Evolutionary conservation across 2,797 vertebrate genomes (phyloP).

Genomic region (Sternotherus odoratus): DNA sequence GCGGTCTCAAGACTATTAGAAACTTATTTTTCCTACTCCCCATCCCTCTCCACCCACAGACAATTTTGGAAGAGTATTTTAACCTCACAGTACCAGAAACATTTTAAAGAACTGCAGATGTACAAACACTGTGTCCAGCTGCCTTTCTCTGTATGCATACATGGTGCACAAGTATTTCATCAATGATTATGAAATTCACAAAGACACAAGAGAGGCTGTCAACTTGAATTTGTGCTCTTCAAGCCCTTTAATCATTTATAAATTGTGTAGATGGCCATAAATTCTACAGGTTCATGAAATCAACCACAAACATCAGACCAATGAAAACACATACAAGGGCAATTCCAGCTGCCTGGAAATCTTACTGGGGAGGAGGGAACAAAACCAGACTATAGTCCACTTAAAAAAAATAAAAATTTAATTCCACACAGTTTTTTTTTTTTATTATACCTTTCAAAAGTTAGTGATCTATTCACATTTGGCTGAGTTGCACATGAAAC

Average conservation of each 20-base stretch:
- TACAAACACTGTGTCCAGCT: background rate
- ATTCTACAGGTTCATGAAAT: background rate
- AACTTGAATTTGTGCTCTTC: background rate
- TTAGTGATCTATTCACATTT: too few species aligned
- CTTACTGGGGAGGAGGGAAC: background rate
- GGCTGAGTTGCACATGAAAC: too few species aligned
- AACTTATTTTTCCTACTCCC: background rate
- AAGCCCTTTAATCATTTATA: background rate
- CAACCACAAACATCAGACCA: background rate
- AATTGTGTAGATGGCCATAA: background rate
- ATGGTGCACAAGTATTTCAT: background rate
- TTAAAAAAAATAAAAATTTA: too few species aligned
- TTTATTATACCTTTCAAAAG: too few species aligned
- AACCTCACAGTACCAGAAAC: background rate
- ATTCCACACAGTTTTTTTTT: too few species aligned
- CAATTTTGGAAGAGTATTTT: background rate
- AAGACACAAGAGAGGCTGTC: conserved; percentile 6
- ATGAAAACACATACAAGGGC: background rate
- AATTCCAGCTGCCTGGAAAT: background rate
- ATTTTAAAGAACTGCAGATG: background rate
- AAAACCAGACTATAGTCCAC: background rate
- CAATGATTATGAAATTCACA: background rate
- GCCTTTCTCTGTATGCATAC: background rate
- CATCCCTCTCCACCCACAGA: accelerated
- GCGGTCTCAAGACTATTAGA: background rate